These are phyloP conservation scores for Scopus umbretta DNA, from an alignment of 2,113 vertebrate genomes.

Conservation along the genomic window DNA sequence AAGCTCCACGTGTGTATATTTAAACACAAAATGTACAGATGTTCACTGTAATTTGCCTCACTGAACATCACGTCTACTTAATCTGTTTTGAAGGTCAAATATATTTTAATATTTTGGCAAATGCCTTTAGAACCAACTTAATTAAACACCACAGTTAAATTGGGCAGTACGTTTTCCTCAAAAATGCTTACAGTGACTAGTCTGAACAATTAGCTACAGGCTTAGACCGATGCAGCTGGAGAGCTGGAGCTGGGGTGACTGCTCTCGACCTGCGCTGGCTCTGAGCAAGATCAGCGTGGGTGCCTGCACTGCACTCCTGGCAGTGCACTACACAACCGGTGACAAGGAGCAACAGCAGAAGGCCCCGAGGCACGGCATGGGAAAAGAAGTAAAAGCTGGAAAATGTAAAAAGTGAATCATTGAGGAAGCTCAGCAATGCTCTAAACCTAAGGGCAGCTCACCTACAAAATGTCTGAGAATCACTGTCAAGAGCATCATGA, in stretches of 20 bases:
- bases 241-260: background rate
- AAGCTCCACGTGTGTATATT: conserved; percentile 1
- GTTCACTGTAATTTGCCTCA: conserved; percentile 18
- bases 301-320: background rate
- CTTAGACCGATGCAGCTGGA: background rate
- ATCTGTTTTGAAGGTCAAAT: conserved; percentile 50
- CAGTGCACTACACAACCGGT: accelerated
- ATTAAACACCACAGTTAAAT: conserved; percentile 19
- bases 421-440: background rate
- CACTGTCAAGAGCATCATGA: background rate
- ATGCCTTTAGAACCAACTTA: conserved; percentile 26
- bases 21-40: conserved; percentile 30
- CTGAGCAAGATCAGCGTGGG: background rate
- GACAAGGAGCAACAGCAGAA: background rate
- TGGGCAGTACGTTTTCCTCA: background rate
- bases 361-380: background rate
- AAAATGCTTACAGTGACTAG: background rate
- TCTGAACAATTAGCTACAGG: background rate
- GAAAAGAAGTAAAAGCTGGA: background rate
- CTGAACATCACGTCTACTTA: conserved; percentile 22
- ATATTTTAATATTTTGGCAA: conserved; percentile 44
- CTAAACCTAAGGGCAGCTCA: background rate
- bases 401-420: background rate
- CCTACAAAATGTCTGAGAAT: background rate
- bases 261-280: background rate